phyloP scores from a whole-genome alignment of 1,140 invertebrate genomes.

The Stenopsyche tienmushanensis region DNA sequence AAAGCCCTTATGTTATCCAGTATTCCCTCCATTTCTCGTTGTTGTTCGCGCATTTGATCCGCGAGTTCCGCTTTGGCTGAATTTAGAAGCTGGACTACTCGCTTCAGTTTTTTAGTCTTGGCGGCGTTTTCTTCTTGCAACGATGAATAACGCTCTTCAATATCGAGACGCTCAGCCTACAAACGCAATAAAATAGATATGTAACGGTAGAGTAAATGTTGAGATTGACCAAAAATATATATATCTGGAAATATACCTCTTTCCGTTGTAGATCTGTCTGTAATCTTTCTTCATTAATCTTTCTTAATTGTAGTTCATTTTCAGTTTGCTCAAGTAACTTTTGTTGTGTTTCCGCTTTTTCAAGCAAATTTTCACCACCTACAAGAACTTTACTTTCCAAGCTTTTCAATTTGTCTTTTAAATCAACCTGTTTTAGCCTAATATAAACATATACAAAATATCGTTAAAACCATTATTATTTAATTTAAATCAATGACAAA shows the following conservation, averaged over 20 bases:
- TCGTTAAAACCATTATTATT: constrained; percentile 8
- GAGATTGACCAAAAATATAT: not conserved
- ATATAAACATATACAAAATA: constrained; percentile 19
- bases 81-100: constrained; percentile 79
- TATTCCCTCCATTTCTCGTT: constrained; percentile 93
- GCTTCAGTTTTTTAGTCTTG: constrained; percentile 91
- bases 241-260: constrained; percentile 73
- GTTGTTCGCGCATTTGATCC: constrained; percentile 91
- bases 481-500: constrained; percentile 3
- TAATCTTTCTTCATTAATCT: constrained; percentile 80
- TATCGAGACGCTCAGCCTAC: constrained; percentile 86
- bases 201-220: not conserved
- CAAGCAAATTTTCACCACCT: constrained; percentile 96
- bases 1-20: constrained; percentile 89
- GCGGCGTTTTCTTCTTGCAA: constrained; percentile 92
- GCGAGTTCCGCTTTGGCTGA: constrained; percentile 83
- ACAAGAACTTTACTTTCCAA: constrained; percentile 96
- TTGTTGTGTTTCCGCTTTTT: constrained; percentile 95
- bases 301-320: constrained; percentile 83
- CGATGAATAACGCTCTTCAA: constrained; percentile 94
- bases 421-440: constrained; percentile 71
- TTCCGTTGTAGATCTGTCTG: constrained; percentile 81
- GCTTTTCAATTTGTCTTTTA: constrained; percentile 84
- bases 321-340: constrained; percentile 86
- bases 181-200: constrained; percentile 6